Evolutionary conservation across 2,797 vertebrate genomes (phyloP).

Genomic region (Antennarius maculatus): DNA sequence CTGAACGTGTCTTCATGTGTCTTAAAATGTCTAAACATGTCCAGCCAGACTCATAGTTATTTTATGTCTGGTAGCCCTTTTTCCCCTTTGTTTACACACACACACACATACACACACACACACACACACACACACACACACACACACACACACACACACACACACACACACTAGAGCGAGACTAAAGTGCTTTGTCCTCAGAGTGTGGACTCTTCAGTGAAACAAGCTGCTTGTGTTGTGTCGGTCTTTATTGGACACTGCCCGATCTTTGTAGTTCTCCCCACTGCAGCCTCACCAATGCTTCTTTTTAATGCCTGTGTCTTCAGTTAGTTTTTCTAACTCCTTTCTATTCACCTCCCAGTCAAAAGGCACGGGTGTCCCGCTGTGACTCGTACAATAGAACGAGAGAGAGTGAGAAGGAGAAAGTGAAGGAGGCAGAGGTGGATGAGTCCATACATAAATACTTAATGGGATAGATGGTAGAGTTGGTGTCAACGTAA

Average conservation of each 20-base stretch:
- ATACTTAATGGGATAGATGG: conserved; percentile 7
- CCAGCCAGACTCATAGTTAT: conserved; percentile 6
- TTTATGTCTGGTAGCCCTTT: conserved; percentile 12
- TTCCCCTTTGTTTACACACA: conserved; percentile 1
- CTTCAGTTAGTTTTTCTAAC: conserved; percentile 76
- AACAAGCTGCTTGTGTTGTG: conserved; percentile 71
- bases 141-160: conserved; percentile 6
- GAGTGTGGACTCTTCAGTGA: conserved; percentile 54
- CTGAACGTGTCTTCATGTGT: too few relatives aligned
- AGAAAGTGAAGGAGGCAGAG: conserved; percentile 24
- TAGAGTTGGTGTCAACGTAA: conserved; percentile 13
- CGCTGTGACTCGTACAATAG: conserved; percentile 62
- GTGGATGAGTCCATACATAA: neutral
- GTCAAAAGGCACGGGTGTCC: conserved; percentile 77
- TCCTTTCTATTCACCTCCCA: conserved; percentile 78
- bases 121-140: conserved; percentile 16
- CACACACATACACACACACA: conserved; percentile 15
- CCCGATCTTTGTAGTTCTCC: conserved; percentile 53
- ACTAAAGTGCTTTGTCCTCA: conserved; percentile 63
- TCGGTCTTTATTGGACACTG: conserved; percentile 60
- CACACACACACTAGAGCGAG: conserved; percentile 10
- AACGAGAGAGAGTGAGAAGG: conserved; percentile 27
- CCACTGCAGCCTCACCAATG: conserved; percentile 57
- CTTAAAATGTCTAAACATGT: too few relatives aligned
- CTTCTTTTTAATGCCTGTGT: conserved; percentile 65